These are phyloP conservation scores for Euglossa dilemma DNA, from an alignment of 1,140 invertebrate genomes.

Conservation along the genomic window DNA sequence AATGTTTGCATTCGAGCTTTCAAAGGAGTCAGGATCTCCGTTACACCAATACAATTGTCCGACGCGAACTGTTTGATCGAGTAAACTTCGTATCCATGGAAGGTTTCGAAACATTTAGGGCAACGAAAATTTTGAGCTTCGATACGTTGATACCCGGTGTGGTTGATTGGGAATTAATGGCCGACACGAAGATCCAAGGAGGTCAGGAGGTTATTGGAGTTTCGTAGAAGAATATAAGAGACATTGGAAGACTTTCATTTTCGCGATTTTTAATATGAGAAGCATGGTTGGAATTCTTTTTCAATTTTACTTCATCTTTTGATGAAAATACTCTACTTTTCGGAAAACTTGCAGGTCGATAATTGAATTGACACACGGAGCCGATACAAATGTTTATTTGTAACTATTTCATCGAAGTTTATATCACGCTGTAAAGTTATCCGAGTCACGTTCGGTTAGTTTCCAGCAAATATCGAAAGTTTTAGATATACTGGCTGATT, in stretches of 20 bases:
- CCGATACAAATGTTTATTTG: background rate
- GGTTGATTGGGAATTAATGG: background rate
- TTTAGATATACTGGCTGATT: background rate
- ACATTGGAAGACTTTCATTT: background rate
- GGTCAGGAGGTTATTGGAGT: slow-evolving; percentile 14
- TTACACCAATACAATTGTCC: background rate
- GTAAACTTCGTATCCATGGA: background rate
- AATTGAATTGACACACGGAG: too few species aligned
- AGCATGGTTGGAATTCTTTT: background rate
- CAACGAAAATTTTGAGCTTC: background rate
- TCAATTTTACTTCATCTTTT: background rate
- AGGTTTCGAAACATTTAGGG: background rate
- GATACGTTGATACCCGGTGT: background rate
- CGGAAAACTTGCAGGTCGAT: too few species aligned
- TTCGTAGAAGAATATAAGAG: slow-evolving; percentile 14
- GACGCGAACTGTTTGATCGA: background rate
- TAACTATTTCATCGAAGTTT: background rate
- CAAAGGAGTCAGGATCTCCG: background rate
- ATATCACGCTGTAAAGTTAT: background rate
- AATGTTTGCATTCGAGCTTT: background rate
- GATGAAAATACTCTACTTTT: too few species aligned
- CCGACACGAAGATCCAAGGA: slow-evolving; percentile 7
- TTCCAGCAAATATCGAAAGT: background rate
- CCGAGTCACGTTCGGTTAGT: background rate
- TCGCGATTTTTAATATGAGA: background rate